Conservation (phyloP, 1,140 invertebrate genomes). For the Diachasma alloeum region DNA sequence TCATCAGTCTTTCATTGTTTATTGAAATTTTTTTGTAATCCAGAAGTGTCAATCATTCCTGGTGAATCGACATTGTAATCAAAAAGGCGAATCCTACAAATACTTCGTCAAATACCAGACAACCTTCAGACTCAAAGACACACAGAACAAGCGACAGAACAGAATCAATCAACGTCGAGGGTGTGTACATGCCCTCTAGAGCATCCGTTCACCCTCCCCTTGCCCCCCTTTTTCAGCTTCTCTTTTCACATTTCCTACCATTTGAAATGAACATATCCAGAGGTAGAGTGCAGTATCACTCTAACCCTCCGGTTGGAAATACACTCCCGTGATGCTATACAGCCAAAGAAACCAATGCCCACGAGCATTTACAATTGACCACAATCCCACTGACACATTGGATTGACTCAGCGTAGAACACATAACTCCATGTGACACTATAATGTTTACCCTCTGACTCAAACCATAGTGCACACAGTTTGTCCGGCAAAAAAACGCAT, state of each 20-base stretch:
- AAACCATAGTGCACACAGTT: neutral
- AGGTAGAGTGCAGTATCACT: neutral
- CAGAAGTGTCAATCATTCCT: neutral
- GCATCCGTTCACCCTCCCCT: neutral
- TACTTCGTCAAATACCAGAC: neutral
- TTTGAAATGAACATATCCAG: neutral
- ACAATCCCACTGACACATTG: neutral
- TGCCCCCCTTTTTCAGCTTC: neutral
- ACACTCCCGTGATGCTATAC: neutral
- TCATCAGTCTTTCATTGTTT: no score
- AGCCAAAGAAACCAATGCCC: neutral
- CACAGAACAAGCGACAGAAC: neutral
- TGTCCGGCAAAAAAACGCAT: neutral
- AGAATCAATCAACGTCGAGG: constrained; percentile 3
- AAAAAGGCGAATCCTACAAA: neutral
- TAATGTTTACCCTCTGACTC: neutral
- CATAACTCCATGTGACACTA: neutral
- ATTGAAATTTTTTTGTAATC: no score
- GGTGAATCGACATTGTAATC: neutral
- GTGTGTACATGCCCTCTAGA: neutral
- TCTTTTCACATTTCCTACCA: neutral
- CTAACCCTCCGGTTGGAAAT: neutral
- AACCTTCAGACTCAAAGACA: neutral
- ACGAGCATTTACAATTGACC: constrained; percentile 2
- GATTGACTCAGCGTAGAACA: neutral